phyloP scores from a whole-genome alignment of 2,797 vertebrate genomes.

The Clarias pachynema region DNA sequence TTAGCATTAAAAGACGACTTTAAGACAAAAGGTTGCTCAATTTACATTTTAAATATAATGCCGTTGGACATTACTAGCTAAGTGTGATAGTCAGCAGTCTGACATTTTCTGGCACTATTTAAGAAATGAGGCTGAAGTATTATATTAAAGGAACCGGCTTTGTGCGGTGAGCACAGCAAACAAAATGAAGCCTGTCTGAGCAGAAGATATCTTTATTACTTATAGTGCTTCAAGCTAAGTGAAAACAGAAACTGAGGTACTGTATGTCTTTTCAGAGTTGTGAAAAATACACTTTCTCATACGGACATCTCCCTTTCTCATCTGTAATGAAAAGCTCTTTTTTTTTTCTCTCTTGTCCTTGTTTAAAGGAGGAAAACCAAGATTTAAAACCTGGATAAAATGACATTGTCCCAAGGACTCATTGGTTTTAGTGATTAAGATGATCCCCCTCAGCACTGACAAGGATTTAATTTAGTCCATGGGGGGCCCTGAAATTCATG shows the following conservation, averaged over 20 bases:
- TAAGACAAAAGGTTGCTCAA: not conserved
- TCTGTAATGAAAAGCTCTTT: conserved; percentile 54
- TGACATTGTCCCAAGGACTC: conserved; percentile 51
- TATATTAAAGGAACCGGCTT: conserved; percentile 32
- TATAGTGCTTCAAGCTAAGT: conserved; percentile 52
- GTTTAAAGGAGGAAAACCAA: conserved; percentile 35
- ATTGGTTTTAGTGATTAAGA: conserved; percentile 60
- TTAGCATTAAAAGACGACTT: not conserved
- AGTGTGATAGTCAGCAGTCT: conserved; percentile 34
- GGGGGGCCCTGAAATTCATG: conserved; percentile 40
- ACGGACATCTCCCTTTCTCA: conserved; percentile 18
- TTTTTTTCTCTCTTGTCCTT: conserved; percentile 46
- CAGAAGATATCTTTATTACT: conserved; percentile 50
- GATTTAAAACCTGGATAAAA: conserved; percentile 48
- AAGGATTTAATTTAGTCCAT: conserved; percentile 55
- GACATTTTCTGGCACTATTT: conserved; percentile 32
- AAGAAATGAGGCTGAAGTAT: conserved; percentile 26
- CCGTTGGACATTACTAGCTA: conserved; percentile 28
- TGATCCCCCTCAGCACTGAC: conserved; percentile 51
- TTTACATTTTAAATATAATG: conserved; percentile 12
- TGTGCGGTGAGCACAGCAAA: conserved; percentile 42
- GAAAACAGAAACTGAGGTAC: conserved; percentile 44
- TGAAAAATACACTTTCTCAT: conserved; percentile 33
- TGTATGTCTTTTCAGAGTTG: conserved; percentile 46
- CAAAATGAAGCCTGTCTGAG: conserved; percentile 45